Conservation (phyloP, 2,113 vertebrate genomes). For the Pagrus major region DNA sequence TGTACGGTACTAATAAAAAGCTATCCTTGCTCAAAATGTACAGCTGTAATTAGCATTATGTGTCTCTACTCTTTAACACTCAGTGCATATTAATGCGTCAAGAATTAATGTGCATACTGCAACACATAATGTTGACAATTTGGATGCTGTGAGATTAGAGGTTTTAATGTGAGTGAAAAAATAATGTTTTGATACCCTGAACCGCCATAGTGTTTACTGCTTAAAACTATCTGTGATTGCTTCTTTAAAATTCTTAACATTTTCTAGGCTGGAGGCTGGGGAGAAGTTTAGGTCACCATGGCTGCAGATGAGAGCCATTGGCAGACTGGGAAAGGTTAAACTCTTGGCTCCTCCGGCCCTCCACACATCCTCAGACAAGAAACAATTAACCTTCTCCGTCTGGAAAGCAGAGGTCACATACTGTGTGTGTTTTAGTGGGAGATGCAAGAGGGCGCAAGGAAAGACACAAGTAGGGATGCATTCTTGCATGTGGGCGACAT, state of each 20-base stretch:
- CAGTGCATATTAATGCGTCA: conserved; percentile 15
- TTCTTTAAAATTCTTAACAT: conserved; percentile 22
- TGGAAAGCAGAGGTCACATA: conserved; percentile 49
- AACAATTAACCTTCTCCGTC: conserved; percentile 61
- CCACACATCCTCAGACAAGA: conserved; percentile 49
- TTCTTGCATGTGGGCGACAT: conserved; percentile 64
- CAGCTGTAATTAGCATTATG: conserved; percentile 18
- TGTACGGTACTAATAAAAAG: not conserved
- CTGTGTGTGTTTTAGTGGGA: conserved; percentile 29
- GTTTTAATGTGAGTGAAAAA: not conserved
- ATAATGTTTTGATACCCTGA: not conserved
- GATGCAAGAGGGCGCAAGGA: not conserved
- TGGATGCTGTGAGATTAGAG: conserved; percentile 1
- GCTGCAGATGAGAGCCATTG: conserved; percentile 48
- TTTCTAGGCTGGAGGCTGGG: conserved; percentile 28
- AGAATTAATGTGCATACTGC: conserved; percentile 34
- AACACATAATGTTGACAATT: too few species aligned
- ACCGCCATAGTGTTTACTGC: not conserved
- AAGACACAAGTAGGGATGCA: not conserved
- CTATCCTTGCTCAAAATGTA: not conserved
- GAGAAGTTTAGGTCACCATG: conserved; percentile 15
- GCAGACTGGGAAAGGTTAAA: conserved; percentile 60
- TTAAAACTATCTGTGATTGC: not conserved
- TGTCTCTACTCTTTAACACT: not conserved
- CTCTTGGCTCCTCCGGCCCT: conserved; percentile 31